Percentiles rank a stretch among this genome's conserved stretches.
phyloP scores from a whole-genome alignment of 2,888 invertebrate genomes.

The Cantharis rufa region DNA sequence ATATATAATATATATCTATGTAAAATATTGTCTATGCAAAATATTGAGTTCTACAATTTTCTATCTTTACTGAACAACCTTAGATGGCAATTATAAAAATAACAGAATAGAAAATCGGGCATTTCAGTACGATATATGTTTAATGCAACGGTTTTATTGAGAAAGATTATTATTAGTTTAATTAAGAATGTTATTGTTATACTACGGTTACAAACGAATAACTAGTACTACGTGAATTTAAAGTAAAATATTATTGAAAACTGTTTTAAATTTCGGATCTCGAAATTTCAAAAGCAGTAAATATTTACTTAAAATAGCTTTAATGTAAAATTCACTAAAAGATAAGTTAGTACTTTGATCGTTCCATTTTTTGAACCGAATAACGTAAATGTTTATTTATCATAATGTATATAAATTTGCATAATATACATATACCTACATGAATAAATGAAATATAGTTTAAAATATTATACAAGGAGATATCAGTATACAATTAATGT shows the following conservation, averaged over 20 bases:
- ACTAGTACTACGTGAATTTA: background rate
- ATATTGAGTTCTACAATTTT: too few relatives aligned
- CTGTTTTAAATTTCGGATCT: background rate
- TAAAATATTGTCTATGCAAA: too few relatives aligned
- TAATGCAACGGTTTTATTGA: too few relatives aligned
- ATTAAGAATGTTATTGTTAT: background rate
- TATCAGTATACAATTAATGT: background rate
- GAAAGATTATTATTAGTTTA: background rate
- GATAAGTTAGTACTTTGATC: background rate
- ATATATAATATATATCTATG: too few relatives aligned
- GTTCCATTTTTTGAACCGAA: background rate
- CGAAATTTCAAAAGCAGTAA: background rate
- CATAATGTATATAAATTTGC: background rate
- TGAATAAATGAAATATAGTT: background rate
- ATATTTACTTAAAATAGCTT: background rate
- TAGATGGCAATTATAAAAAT: too few relatives aligned
- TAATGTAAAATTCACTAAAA: background rate
- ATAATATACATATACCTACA: background rate
- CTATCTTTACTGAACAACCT: too few relatives aligned
- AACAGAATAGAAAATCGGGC: too few relatives aligned
- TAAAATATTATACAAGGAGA: background rate
- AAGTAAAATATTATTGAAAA: background rate
- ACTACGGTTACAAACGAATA: background rate
- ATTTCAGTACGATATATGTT: too few relatives aligned
- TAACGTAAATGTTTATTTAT: background rate